Base-by-base conservation (phyloP, 2,888 invertebrate species). In the Adineta ricciae region DNA sequence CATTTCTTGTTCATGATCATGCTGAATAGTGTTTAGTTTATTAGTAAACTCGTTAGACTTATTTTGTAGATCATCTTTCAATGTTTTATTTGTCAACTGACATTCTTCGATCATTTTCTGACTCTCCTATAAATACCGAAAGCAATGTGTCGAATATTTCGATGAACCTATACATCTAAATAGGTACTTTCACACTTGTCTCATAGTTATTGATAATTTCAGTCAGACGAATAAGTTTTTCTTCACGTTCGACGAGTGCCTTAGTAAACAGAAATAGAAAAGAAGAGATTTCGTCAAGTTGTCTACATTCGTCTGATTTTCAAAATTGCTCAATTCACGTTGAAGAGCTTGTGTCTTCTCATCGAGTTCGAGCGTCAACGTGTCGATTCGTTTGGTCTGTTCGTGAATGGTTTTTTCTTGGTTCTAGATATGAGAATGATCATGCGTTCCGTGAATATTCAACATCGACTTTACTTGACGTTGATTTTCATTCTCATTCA, bases 61-160 rank as follows among this genome's bases (percentile, higher is more conserved):
- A 7, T 83, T 64, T 83, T 85, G 52, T 19, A 85, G 19, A 36
- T 41, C 52, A 49, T 36, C 41, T 83, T 85, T 83, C 24, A 85
- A 38, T 83, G 41, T 78, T 41, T 78, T 78, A 78, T 78, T 78
- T 1, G 9, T 41, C n/a, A 41, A 7, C 24, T 41, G 78, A 14
- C n/a, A 24, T 78, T 78, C 41, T 78, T 78, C 78, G 9, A 78
- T 5, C 14, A 24, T 41, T 41, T 41, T 78, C 41, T 78, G 9
- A 24, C n/a, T 41, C n/a, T 41, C 41, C 78, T 78, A 41, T 14
- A 78, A 41, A 78, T 41, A 41, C 38, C 41, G 0, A 41, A 78
- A 24, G 9, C 2, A 41, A 78, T 41, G 24, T 24, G n/a, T 78
- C 78, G 21, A 24, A n/a, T 24, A 24, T 2, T 41, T 41, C 4